Evolutionary conservation across 2,888 invertebrate genomes (phyloP).

Genomic region (Palloptera scutellata): DNA sequence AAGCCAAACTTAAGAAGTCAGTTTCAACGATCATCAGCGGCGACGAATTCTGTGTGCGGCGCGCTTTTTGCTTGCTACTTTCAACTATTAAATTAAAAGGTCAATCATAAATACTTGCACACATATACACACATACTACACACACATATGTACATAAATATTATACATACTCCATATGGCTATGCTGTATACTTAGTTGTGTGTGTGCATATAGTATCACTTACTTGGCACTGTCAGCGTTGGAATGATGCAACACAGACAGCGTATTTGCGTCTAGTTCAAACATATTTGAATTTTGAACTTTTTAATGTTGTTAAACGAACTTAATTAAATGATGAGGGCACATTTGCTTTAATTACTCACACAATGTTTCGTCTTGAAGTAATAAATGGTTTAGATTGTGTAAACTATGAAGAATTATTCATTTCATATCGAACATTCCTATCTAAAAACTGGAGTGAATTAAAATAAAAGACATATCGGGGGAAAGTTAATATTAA

Average conservation of each 20-base stretch:
- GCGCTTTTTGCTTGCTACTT: background rate
- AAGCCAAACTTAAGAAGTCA: background rate
- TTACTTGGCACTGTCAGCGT: background rate
- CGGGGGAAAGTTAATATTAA: too few relatives aligned
- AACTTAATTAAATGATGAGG: background rate
- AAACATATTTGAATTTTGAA: conserved; percentile 7
- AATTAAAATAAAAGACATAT: too few relatives aligned
- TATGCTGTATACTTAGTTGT: too few relatives aligned
- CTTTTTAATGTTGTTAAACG: conserved; percentile 1
- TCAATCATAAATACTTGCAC: conserved; percentile 5
- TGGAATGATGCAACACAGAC: background rate
- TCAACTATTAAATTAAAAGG: conserved; percentile 8
- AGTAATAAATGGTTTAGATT: too few relatives aligned
- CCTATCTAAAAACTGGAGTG: too few relatives aligned
- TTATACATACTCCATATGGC: too few relatives aligned
- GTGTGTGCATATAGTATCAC: background rate
- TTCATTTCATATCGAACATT: too few relatives aligned
- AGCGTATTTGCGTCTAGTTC: background rate
- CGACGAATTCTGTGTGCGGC: background rate
- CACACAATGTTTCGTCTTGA: too few relatives aligned
- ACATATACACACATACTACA: too few relatives aligned
- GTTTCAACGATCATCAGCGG: background rate
- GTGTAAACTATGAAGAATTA: too few relatives aligned
- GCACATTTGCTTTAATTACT: background rate
- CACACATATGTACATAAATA: too few relatives aligned